Evolutionary conservation across 2,888 invertebrate genomes (phyloP).

Genomic region (Metopia argyrocephala): DNA sequence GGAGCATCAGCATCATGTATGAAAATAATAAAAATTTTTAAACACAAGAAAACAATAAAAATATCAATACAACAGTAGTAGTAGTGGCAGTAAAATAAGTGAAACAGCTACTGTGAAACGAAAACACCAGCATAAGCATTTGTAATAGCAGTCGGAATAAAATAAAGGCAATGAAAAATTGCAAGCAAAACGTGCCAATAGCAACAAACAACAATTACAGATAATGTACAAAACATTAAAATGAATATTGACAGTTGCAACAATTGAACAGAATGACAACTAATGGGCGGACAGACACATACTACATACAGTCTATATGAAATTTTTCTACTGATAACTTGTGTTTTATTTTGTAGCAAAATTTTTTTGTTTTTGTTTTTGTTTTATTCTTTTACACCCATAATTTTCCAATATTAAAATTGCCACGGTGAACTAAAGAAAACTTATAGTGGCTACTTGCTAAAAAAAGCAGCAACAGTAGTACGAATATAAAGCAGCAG

Average conservation of each 20-base stretch:
- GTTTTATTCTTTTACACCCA: neutral
- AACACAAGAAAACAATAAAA: conserved; percentile 49
- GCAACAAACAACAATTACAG: conserved; percentile 45
- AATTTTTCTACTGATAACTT: too few relatives aligned
- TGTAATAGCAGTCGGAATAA: neutral
- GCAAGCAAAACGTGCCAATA: conserved; percentile 30
- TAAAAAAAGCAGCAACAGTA: neutral
- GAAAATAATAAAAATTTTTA: conserved; percentile 16
- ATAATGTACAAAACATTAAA: neutral
- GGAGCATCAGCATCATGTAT: conserved; percentile 46
- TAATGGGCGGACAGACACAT: neutral
- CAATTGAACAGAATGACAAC: conserved; percentile 41
- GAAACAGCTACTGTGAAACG: conserved; percentile 34
- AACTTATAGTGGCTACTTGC: neutral
- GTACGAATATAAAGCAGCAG: conserved; percentile 1
- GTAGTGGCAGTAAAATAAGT: conserved; percentile 51
- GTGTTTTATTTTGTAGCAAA: too few relatives aligned
- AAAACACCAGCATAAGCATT: neutral
- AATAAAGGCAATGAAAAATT: neutral
- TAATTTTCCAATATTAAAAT: neutral
- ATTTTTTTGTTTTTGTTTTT: conserved; percentile 21
- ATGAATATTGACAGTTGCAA: conserved; percentile 56
- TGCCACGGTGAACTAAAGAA: neutral
- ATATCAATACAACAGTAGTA: conserved; percentile 56
- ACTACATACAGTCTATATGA: neutral